Conservation (phyloP, 2,888 invertebrate genomes). For the Hypomecis punctinalis region DNA sequence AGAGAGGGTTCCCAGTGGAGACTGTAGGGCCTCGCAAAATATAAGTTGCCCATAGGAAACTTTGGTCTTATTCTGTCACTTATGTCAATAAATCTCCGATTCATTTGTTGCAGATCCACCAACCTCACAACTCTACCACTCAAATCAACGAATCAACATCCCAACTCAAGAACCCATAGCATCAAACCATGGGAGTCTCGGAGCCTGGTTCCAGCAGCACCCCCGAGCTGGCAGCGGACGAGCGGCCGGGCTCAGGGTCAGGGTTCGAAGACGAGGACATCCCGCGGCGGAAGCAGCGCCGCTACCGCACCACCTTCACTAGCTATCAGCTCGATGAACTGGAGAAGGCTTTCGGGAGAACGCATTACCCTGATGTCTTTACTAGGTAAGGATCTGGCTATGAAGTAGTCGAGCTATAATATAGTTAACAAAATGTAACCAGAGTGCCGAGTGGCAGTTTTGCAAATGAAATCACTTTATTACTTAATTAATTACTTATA, state of each 20-base stretch:
- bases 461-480: too few species aligned
- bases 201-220: slow-evolving; percentile 71
- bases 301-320: slow-evolving; percentile 96
- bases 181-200: slow-evolving; percentile 71
- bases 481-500: too few species aligned
- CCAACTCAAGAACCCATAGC: not conserved
- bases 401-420: not conserved
- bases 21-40: too few species aligned
- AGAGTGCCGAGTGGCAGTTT: too few species aligned
- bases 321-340: slow-evolving; percentile 97
- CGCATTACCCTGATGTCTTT: slow-evolving; percentile 99
- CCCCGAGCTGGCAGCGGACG: slow-evolving; percentile 62
- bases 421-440: not conserved
- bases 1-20: too few species aligned
- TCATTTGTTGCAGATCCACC: too few species aligned
- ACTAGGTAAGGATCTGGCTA: slow-evolving; percentile 89
- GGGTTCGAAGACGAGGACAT: slow-evolving; percentile 89
- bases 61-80: too few species aligned
- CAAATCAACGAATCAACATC: too few species aligned
- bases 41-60: too few species aligned
- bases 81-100: too few species aligned
- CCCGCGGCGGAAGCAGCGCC: slow-evolving; percentile 95
- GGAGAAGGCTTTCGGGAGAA: slow-evolving; percentile 98
- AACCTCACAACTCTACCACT: too few species aligned
- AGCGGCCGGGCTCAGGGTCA: slow-evolving; percentile 73